Conservation (phyloP, 1,140 invertebrate genomes). For the Zaprionus lachaisei region DNA sequence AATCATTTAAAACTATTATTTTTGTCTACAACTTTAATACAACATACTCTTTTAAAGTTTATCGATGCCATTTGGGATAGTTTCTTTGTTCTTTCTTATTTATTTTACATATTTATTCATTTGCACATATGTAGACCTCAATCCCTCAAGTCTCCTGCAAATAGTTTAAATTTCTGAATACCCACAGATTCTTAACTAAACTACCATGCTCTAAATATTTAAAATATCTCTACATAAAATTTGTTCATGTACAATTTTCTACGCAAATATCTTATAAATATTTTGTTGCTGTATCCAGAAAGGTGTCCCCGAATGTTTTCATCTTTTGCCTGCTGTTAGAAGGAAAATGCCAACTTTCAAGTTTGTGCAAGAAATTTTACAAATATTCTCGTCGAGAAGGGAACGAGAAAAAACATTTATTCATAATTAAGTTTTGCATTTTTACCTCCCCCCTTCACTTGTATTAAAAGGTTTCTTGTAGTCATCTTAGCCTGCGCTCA, state of each 20-base stretch:
- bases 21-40: no score
- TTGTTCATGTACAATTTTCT: not conserved
- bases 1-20: no score
- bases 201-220: not conserved
- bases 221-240: not conserved
- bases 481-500: not conserved
- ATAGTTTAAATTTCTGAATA: not conserved
- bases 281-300: slow-evolving; percentile 40
- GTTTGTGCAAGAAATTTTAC: not conserved
- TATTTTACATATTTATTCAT: not conserved
- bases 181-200: not conserved
- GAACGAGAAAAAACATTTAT: not conserved
- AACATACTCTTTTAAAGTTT: not conserved
- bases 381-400: not conserved
- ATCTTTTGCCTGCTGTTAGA: slow-evolving; percentile 30
- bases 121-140: not conserved
- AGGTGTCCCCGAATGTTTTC: slow-evolving; percentile 31
- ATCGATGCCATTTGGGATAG: not conserved
- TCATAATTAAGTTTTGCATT: not conserved
- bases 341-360: not conserved
- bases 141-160: not conserved
- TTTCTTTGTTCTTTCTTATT: no score
- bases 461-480: not conserved
- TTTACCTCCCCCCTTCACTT: not conserved
- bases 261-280: slow-evolving; percentile 29